These are phyloP conservation scores for Tromatobia lineatoria DNA, from an alignment of 2,888 invertebrate genomes.

Conservation along the genomic window DNA sequence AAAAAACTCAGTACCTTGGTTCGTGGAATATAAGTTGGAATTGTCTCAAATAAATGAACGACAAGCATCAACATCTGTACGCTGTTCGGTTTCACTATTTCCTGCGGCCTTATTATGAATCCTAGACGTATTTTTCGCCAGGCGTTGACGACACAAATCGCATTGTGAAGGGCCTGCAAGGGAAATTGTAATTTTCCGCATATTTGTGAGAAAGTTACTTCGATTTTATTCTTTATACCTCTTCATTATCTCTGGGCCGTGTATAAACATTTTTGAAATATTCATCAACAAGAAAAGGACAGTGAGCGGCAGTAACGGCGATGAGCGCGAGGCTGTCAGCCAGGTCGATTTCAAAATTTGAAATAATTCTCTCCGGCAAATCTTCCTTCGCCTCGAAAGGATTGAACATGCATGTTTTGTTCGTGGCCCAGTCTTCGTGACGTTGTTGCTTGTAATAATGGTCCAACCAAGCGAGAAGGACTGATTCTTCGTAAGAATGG, in stretches of 20 bases:
- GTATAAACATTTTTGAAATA: conserved; percentile 86
- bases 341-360: conserved; percentile 87
- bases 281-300: conserved; percentile 87
- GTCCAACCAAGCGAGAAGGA: conserved; percentile 85
- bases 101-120: conserved; percentile 86
- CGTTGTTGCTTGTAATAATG: conserved; percentile 82
- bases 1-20: conserved; percentile 68
- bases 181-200: conserved; percentile 3
- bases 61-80: conserved; percentile 88
- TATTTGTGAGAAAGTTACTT: background rate
- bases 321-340: conserved; percentile 87
- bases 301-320: conserved; percentile 87
- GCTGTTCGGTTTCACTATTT: conserved; percentile 87
- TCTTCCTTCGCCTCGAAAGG: conserved; percentile 67
- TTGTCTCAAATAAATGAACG: conserved; percentile 86
- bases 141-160: conserved; percentile 86
- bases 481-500: conserved; percentile 75
- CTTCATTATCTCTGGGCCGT: conserved; percentile 81
- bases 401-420: conserved; percentile 70
- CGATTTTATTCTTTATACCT: conserved; percentile 76
- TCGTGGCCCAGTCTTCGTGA: conserved; percentile 85
- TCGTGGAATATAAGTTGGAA: conserved; percentile 86
- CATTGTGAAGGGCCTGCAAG: conserved; percentile 87
- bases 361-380: conserved; percentile 60
- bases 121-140: conserved; percentile 87